Base-by-base conservation (phyloP, 2,797 vertebrate genomes). In the Aselliscus stoliczkanus region DNA sequence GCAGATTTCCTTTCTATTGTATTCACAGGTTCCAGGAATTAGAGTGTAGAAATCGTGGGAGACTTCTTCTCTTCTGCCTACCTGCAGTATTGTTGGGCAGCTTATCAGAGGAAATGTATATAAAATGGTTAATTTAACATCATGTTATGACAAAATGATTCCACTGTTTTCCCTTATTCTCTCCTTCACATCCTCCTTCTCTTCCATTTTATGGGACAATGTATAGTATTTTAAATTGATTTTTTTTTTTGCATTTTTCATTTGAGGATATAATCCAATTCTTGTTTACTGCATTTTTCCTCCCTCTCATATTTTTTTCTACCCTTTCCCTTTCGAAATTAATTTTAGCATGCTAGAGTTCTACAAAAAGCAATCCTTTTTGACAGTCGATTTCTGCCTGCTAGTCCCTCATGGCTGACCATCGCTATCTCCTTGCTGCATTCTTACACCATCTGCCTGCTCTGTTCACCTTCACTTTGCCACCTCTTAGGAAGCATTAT, bases 111-210 rank as follows among this genome's bases (percentile, higher is more conserved):
- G 9, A 62, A 60, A 23, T 8, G 29, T 31, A 3, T 44, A 2
- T 7, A 17, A 44, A 84, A 25, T 31, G 2, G n/a, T 37, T 73
- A 81, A 94, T 73, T 37, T 73, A 81, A 94, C 77, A 50, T 83
- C 44, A 18, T 56, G 5, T 23, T 20, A 21, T 39, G 4, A 75
- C 20, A 39, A 96, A 79, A 47, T 69, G 17, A 25, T 73, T 42
- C 25, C 14, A n/a, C 50, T 15, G 39, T 42, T 69, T 15, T 34
- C 5, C 17, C 18, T 58, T 9, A 52, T 7, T 50, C 7, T 82
- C 0, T 3, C 1, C 7, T 7, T 20, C 79, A 69, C 2, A 14
- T 65, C 6, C n/a, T 5, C 11, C 5, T 67, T 7, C 8, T 42
- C 4, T 25, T 18, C 17, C 15, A 6, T 52, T 67, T 75, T 25